Evolutionary conservation across 2,888 invertebrate genomes (phyloP).

Genomic region (Hyles lineata): DNA sequence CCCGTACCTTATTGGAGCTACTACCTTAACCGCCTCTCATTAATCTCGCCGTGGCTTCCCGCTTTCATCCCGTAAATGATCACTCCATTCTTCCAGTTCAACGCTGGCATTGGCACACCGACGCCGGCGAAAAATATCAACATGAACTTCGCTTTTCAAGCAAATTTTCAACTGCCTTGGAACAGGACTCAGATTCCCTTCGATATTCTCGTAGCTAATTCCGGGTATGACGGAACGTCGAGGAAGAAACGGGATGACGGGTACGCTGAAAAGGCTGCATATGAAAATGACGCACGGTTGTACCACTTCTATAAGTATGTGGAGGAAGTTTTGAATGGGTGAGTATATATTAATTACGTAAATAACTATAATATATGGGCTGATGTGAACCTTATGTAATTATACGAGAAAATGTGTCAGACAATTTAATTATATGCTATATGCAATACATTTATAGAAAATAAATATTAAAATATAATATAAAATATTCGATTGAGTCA

Average conservation of each 20-base stretch:
- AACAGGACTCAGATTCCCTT: slow-evolving; percentile 73
- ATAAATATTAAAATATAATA: too few species aligned
- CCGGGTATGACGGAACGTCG: slow-evolving; percentile 62
- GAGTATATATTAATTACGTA: slow-evolving; percentile 35
- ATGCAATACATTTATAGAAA: too few species aligned
- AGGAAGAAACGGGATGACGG: slow-evolving; percentile 59
- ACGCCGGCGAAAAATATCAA: slow-evolving; percentile 64
- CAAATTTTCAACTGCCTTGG: slow-evolving; percentile 79
- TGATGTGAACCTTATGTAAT: too few species aligned
- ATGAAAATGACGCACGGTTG: slow-evolving; percentile 67
- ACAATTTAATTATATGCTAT: too few species aligned
- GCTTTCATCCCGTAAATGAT: slow-evolving; percentile 9
- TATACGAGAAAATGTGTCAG: too few species aligned
- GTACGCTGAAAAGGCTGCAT: slow-evolving; percentile 42
- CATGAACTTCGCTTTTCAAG: slow-evolving; percentile 77
- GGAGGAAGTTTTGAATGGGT: slow-evolving; percentile 68
- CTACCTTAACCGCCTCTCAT: background rate
- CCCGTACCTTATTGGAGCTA: background rate
- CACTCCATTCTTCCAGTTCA: slow-evolving; percentile 58
- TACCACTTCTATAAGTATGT: slow-evolving; percentile 74
- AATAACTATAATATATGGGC: background rate
- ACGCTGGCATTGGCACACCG: slow-evolving; percentile 72
- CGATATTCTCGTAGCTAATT: slow-evolving; percentile 68
- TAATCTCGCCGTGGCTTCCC: slow-evolving; percentile 4
- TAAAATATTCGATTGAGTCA: too few species aligned